Base-by-base conservation (phyloP, 2,797 vertebrate species). In the Eremophila alpestris region DNA sequence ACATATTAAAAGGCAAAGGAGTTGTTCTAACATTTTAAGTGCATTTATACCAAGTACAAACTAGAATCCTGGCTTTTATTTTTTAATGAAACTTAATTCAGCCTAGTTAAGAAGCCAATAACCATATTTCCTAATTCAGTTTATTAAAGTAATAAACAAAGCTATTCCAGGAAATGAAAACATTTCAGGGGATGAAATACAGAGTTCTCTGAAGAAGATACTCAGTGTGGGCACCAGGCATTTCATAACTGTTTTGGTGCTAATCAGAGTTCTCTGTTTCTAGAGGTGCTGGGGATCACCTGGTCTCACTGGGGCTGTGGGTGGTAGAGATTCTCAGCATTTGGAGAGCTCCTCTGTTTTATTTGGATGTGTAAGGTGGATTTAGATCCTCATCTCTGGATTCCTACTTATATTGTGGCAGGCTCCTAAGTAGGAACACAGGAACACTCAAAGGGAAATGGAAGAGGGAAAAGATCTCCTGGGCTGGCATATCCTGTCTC, bases 61-160 rank as follows among this genome's bases (percentile, higher is more conserved):
- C 81, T 67, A 40, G 83, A 49, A 89, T 91, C 83, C 48, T 54
- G 73, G 83, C 55, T 83, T 97, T 95, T 95, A 88, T 79, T 90
- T 90, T 91, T 87, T 96, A 95, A 97, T 92, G 82, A 91, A 93
- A 92, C 79, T 91, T 93, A 95, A 94, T 94, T 95, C 38, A 64
- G 79, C 83, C 94, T 90, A 87, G 87, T 96, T 93, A 91, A 86
- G 51, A 87, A 96, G 62, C 85, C 80, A 94, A 96, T 96, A 96
- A 94, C 74, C 24, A 2, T 96, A 91, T 86, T 81, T 96, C 69
- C 74, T 84, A 86, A 95, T 93, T 94, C 89, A 68, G 85, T 94
- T 97, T 93, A 95, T 97, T 97, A 93, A 96, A 96, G 85, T 67
- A 93, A 96, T 93, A 96, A 96, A 93, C 87, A 81, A 77, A 86